phyloP scores from a whole-genome alignment of 2,888 invertebrate genomes.

The Tinea semifulvella region DNA sequence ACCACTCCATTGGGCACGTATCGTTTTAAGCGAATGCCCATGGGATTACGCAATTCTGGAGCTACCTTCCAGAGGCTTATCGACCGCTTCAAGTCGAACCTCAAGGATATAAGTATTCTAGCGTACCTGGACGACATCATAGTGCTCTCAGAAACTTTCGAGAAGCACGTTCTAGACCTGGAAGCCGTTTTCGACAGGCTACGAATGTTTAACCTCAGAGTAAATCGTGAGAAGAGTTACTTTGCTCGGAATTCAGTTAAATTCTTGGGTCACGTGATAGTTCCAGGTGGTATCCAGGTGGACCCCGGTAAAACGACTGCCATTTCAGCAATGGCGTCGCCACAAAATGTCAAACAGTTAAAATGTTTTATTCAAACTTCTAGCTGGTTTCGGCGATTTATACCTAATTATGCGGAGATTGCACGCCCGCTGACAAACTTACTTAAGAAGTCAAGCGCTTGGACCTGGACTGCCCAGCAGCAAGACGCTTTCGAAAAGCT shows the following conservation, averaged over 20 bases:
- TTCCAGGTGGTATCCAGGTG: slow-evolving; percentile 19
- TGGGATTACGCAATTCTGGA: slow-evolving; percentile 29
- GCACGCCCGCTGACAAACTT: slow-evolving; percentile 23
- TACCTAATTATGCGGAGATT: slow-evolving; percentile 28
- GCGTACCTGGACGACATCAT: slow-evolving; percentile 29
- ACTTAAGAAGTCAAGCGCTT: slow-evolving; percentile 23
- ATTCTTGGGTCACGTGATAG: slow-evolving; percentile 21
- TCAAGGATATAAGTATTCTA: slow-evolving; percentile 20
- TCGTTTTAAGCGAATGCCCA: slow-evolving; percentile 30
- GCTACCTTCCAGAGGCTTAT: slow-evolving; percentile 29
- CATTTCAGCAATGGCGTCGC: slow-evolving; percentile 19
- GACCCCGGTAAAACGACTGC: slow-evolving; percentile 22
- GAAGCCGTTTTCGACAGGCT: slow-evolving; percentile 22
- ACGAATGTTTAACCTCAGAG: slow-evolving; percentile 23
- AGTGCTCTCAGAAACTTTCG: slow-evolving; percentile 22
- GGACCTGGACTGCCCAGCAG: slow-evolving; percentile 23
- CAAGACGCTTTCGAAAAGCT: slow-evolving; percentile 21
- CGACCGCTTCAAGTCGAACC: slow-evolving; percentile 23
- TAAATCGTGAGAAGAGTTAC: slow-evolving; percentile 25
- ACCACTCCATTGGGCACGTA: slow-evolving; percentile 30
- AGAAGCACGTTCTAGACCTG: slow-evolving; percentile 24
- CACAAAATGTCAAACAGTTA: slow-evolving; percentile 20
- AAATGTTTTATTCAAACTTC: slow-evolving; percentile 24
- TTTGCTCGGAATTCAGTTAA: slow-evolving; percentile 21
- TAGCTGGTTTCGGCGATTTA: slow-evolving; percentile 22